Conservation (phyloP, 2,113 vertebrate species). For the Pagrus major region DNA sequence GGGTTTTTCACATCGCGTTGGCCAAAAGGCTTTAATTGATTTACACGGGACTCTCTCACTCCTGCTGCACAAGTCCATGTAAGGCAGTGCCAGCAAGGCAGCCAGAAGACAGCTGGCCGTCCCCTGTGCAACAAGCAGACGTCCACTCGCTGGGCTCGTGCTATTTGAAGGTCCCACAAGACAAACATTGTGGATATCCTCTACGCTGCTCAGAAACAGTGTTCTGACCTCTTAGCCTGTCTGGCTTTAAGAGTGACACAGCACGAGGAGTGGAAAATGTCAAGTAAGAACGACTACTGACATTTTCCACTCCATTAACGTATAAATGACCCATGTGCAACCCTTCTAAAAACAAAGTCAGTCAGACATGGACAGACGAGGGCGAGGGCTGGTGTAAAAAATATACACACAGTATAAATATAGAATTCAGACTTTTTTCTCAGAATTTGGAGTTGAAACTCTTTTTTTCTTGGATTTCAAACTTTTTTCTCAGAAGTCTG, state of each 20-base stretch:
- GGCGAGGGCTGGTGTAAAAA: too few species aligned
- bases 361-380: too few species aligned
- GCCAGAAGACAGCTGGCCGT: slow-evolving; percentile 65
- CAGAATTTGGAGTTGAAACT: too few species aligned
- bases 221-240: neutral
- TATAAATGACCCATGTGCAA: neutral
- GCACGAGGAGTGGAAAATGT: slow-evolving; percentile 2
- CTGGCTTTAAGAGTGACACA: slow-evolving; percentile 6
- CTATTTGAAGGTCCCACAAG: slow-evolving; percentile 4
- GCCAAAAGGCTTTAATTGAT: slow-evolving; percentile 68
- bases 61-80: slow-evolving; percentile 69
- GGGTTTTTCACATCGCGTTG: slow-evolving; percentile 46
- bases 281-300: neutral
- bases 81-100: slow-evolving; percentile 70
- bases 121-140: slow-evolving; percentile 56
- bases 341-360: neutral
- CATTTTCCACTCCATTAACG: neutral
- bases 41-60: slow-evolving; percentile 63
- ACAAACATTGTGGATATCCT: slow-evolving; percentile 10
- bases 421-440: too few species aligned
- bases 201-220: slow-evolving; percentile 7
- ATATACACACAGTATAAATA: too few species aligned
- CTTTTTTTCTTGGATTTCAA: too few species aligned
- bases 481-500: too few species aligned
- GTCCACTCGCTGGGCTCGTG: slow-evolving; percentile 11